Percentiles rank a stretch among this genome's conserved stretches.
These are phyloP conservation scores for Myiagra hebetior DNA, from an alignment of 2,113 vertebrate genomes.

Conservation along the genomic window DNA sequence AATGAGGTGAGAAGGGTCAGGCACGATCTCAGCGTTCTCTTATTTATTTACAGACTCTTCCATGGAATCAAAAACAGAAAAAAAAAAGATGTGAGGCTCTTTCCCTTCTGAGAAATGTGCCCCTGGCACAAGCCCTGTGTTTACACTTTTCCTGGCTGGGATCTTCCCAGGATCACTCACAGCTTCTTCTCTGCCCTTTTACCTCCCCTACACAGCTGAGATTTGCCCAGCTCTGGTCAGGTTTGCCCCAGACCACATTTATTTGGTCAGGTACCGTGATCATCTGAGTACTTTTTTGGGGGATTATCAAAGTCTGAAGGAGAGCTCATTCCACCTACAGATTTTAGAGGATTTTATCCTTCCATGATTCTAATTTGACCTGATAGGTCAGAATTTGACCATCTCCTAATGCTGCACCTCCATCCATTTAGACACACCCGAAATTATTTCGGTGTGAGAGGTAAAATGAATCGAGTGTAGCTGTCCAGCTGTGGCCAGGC, in stretches of 20 bases:
- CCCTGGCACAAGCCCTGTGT: background rate
- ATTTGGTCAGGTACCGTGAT: background rate
- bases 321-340: background rate
- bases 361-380: background rate
- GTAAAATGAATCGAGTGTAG: background rate
- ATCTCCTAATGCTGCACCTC: background rate
- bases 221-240: background rate
- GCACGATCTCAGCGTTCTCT: background rate
- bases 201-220: background rate
- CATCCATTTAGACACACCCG: background rate
- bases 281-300: background rate
- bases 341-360: background rate
- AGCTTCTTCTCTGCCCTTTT: background rate
- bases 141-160: background rate
- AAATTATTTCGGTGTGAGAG: background rate
- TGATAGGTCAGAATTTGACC: background rate
- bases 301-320: background rate
- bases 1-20: background rate
- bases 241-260: background rate
- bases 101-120: background rate
- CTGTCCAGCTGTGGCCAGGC: background rate
- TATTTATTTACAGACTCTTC: background rate
- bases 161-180: background rate
- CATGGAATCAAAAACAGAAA: too few relatives aligned
- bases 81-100: background rate